Evolutionary conservation across 2,113 vertebrate genomes (phyloP).

Genomic region (Scopus umbretta): DNA sequence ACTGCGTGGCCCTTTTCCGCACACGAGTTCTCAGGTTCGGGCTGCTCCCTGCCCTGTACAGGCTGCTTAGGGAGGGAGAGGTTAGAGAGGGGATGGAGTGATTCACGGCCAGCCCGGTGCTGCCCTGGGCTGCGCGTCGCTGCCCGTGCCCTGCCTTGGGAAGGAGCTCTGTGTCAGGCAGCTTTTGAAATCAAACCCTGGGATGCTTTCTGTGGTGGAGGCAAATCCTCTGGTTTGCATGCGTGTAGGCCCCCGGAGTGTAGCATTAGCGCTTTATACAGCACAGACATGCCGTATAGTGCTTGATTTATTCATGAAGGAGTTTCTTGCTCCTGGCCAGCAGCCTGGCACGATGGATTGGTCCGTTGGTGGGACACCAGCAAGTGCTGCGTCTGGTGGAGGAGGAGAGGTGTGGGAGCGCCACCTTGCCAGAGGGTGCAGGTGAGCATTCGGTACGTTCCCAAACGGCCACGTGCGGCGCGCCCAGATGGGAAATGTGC

Average conservation of each 20-base stretch:
- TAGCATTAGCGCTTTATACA: neutral
- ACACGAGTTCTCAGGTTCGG: rapidly evolving
- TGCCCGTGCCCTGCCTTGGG: neutral
- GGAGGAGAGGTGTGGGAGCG: neutral
- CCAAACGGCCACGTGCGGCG: neutral
- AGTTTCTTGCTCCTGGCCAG: neutral
- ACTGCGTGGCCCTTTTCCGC: rapidly evolving
- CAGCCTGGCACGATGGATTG: neutral
- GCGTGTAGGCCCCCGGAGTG: rapidly evolving
- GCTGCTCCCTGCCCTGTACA: neutral
- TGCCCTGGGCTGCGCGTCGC: rapidly evolving
- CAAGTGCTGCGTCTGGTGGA: neutral
- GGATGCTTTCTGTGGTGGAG: neutral
- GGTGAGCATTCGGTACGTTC: neutral
- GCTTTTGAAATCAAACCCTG: neutral
- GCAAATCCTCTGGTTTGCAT: neutral
- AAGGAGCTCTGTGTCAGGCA: neutral
- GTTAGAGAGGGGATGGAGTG: neutral
- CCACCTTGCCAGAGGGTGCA: neutral
- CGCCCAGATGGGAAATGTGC: neutral
- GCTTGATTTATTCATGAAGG: neutral
- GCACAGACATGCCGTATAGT: rapidly evolving
- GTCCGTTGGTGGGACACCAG: neutral
- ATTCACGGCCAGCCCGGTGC: neutral
- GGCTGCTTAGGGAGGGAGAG: neutral